These are phyloP conservation scores for Dryobotodes eremita DNA, from an alignment of 2,888 invertebrate species.

Conservation along the genomic window DNA sequence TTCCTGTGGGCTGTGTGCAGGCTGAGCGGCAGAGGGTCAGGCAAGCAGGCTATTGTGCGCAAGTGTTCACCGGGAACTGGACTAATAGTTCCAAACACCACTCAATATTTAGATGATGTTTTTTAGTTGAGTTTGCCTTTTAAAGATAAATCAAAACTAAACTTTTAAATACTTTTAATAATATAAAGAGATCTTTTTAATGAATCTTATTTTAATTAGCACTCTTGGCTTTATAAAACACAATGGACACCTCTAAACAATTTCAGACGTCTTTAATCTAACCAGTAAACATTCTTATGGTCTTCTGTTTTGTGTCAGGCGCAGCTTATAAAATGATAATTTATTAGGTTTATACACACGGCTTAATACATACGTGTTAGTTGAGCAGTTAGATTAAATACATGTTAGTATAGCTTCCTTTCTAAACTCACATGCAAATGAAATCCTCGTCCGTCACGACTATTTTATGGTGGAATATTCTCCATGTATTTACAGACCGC, in stretches of 20 bases:
- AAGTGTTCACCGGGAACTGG: too few species aligned
- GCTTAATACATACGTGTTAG: not conserved
- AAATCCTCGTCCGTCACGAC: not conserved
- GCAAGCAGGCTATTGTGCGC: not conserved
- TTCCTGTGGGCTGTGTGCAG: not conserved
- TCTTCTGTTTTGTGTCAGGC: not conserved
- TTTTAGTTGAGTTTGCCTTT: not conserved
- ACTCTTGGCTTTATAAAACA: not conserved
- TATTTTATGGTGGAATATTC: constrained; percentile 13
- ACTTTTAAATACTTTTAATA: not conserved
- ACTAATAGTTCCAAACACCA: not conserved
- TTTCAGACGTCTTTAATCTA: not conserved
- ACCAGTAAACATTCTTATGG: not conserved
- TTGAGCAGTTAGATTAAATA: not conserved
- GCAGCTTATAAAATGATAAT: not conserved
- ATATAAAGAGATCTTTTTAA: not conserved
- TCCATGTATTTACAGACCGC: constrained; percentile 14
- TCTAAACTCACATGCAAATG: not conserved
- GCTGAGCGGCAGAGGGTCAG: not conserved
- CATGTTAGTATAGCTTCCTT: too few species aligned
- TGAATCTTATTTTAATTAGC: not conserved
- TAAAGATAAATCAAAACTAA: not conserved
- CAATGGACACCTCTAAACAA: not conserved
- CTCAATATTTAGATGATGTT: not conserved
- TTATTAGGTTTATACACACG: not conserved